Percentiles rank a stretch among this genome's conserved stretches.
phyloP scores from a whole-genome alignment of 2,888 invertebrate species.

The Cephus sareptanus region DNA sequence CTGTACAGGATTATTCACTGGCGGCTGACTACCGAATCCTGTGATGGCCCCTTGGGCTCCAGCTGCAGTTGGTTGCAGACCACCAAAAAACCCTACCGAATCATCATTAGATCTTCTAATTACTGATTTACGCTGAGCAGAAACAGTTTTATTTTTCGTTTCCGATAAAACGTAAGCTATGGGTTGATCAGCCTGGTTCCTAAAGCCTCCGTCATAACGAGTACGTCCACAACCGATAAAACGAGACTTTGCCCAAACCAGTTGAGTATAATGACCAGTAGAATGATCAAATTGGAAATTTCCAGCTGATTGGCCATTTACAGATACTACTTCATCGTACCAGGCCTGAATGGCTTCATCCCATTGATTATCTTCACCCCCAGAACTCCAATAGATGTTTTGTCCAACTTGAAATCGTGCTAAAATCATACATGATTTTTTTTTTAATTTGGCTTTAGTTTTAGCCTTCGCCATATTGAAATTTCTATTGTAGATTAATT shows the following conservation, averaged over 20 bases:
- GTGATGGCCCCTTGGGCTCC: not conserved
- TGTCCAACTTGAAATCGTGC: constrained; percentile 62
- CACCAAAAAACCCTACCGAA: not conserved
- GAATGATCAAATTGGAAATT: constrained; percentile 4
- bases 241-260: constrained; percentile 17
- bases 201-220: constrained; percentile 8
- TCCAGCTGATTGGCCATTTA: constrained; percentile 26
- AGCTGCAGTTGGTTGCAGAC: not conserved
- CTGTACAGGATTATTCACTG: not conserved
- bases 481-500: not conserved
- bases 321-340: constrained; percentile 54
- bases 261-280: constrained; percentile 20
- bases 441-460: not conserved
- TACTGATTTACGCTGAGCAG: not conserved
- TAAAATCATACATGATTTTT: constrained; percentile 20
- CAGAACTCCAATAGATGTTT: constrained; percentile 45
- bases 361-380: constrained; percentile 47
- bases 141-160: not conserved
- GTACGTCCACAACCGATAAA: constrained; percentile 20
- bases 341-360: constrained; percentile 49
- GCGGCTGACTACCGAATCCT: not conserved
- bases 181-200: constrained; percentile 1
- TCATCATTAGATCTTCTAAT: not conserved
- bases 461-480: not conserved
- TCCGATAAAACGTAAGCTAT: constrained; percentile 14